Evolutionary conservation across 1,140 invertebrate genomes (phyloP).

Genomic region (Cydia strobilella): DNA sequence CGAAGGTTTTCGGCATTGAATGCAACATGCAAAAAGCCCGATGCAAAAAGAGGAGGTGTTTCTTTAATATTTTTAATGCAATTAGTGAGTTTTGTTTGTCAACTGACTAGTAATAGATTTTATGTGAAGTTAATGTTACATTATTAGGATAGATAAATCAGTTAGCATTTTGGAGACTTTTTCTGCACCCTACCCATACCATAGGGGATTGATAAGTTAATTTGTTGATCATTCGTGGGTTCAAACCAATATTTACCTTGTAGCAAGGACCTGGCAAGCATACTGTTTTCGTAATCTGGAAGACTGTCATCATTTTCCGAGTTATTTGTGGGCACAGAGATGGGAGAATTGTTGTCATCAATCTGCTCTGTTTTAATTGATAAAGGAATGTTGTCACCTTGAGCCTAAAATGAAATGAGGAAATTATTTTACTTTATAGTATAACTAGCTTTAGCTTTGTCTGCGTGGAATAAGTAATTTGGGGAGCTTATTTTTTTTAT

Average conservation of each 20-base stretch:
- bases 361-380: conserved; percentile 67
- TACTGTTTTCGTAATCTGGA: conserved; percentile 78
- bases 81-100: no score
- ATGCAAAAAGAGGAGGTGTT: no score
- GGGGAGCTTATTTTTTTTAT: no score
- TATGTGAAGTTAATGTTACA: no score
- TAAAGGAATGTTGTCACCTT: conserved; percentile 62
- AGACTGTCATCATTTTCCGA: conserved; percentile 71
- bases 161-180: no score
- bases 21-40: no score
- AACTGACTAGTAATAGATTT: no score
- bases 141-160: no score
- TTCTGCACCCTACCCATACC: not conserved
- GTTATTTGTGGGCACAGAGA: conserved; percentile 48
- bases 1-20: no score
- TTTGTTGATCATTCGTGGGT: no score
- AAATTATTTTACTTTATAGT: conserved; percentile 26
- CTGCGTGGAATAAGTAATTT: no score
- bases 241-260: conserved; percentile 57
- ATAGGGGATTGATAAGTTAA: not conserved
- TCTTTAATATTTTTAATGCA: no score
- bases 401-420: conserved; percentile 45
- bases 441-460: not conserved
- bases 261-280: conserved; percentile 77
- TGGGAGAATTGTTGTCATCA: conserved; percentile 60